Evolutionary conservation across 2,888 invertebrate genomes (phyloP), one percentile per base, ranked within the genome.

Genomic region (Griposia aprilina): DNA sequence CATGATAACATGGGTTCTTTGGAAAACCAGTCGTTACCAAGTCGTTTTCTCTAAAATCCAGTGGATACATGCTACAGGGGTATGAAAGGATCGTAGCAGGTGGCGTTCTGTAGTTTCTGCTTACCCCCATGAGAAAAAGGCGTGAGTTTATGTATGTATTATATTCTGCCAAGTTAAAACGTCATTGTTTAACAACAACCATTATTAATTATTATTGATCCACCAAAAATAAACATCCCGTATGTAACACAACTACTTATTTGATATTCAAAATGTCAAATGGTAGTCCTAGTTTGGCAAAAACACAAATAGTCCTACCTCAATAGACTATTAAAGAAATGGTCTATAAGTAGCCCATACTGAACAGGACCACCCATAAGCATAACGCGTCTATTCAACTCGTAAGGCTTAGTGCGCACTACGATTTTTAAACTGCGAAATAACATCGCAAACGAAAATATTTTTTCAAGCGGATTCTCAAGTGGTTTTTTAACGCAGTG

Each of bases 291-390:
- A 66, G 45, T 72, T 66, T 76, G 50, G 60, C 45, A 72, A 69
- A 65, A 80, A 75, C 30, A 70, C 26, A 4, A 78, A 48, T 15
- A 55, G 41, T 17, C 66, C 77, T 74, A 63, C 74, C 76, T 69
- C 78, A 81, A 83, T 70, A 26, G 55, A 65, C 65, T 57, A 74
- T 63, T 57, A 75, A 52, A 15, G 15, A 59, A 75, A 41, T 65
- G 57, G 6, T 26, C 17, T 59, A 52, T 74, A 69, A 59, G 74
- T 68, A 66, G 30, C 36, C 26, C 66, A 70, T 72, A 84, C 26
- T 66, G 72, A 79, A 80, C 75, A 76, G 59, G 89, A 79, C 89
- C 88, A 88, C 88, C 86, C 81, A 76, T 41, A 36, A 36, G 30
- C 30, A 36, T 36, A 2, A 41, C 23, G 76, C 11, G 20, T 75